phyloP scores from a whole-genome alignment of 2,113 vertebrate species.

The Rhadina sibilatrix region DNA sequence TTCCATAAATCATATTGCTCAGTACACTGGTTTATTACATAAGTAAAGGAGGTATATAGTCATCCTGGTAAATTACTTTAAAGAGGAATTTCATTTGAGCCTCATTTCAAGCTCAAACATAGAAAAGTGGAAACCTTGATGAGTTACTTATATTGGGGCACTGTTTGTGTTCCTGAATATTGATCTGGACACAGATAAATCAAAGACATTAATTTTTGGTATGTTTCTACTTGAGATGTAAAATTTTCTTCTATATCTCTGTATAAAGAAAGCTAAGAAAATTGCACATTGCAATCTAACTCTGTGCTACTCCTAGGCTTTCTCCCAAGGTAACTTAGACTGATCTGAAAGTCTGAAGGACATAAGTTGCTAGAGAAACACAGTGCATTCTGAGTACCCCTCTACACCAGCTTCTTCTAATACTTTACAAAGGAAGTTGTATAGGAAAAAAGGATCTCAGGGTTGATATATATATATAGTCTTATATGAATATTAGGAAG shows the following conservation, averaged over 20 bases:
- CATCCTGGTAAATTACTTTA: background rate
- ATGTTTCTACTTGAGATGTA: background rate
- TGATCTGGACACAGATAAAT: background rate
- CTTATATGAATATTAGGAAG: background rate
- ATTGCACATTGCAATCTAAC: too few species aligned
- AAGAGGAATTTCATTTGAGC: background rate
- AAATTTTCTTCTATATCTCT: background rate
- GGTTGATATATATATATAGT: accelerated
- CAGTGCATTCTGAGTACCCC: background rate
- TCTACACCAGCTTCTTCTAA: background rate
- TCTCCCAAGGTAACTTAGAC: background rate
- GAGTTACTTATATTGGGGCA: background rate
- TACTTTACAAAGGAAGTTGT: background rate
- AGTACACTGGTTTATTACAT: background rate
- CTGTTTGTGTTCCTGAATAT: background rate
- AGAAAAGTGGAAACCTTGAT: background rate
- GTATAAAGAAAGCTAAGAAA: background rate
- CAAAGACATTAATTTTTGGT: background rate
- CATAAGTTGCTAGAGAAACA: background rate
- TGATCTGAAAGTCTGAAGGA: background rate
- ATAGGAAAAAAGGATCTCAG: background rate
- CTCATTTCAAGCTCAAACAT: background rate
- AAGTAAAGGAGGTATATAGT: background rate
- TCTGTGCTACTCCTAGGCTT: background rate
- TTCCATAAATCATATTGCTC: background rate